Percentiles rank a stretch among this genome's conserved stretches.
Conservation (phyloP, 2,797 vertebrate species). For the Syngnathus rostellatus region DNA sequence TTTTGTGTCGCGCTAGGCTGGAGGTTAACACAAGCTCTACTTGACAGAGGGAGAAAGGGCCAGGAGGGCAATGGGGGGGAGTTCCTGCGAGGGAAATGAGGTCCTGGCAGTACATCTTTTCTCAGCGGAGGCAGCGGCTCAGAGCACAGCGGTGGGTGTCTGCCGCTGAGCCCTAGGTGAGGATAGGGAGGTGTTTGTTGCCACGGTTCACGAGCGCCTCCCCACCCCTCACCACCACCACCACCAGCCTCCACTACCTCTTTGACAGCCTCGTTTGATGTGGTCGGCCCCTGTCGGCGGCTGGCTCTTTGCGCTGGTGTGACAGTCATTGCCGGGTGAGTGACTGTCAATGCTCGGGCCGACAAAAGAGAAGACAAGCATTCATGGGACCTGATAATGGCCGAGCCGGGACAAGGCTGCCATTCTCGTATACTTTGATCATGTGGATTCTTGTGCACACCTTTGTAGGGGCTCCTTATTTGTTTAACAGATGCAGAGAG, state of each 20-base stretch:
- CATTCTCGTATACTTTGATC: conserved; percentile 72
- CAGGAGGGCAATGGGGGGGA: conserved; percentile 10
- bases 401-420: conserved; percentile 65
- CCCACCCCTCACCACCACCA: conserved; percentile 37
- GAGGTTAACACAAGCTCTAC: conserved; percentile 67
- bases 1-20: conserved; percentile 60
- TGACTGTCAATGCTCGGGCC: conserved; percentile 71
- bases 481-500: conserved; percentile 65
- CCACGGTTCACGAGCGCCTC: conserved; percentile 68
- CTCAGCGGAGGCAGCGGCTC: conserved; percentile 63
- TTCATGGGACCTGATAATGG: conserved; percentile 73
- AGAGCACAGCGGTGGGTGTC: conserved; percentile 64
- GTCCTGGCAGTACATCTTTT: conserved; percentile 67
- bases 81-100: conserved; percentile 51
- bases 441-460: conserved; percentile 66
- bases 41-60: conserved; percentile 42
- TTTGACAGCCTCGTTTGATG: conserved; percentile 70
- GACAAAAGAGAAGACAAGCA: conserved; percentile 75
- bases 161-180: conserved; percentile 69
- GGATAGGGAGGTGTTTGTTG: conserved; percentile 73
- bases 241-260: background rate
- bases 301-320: conserved; percentile 72
- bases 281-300: conserved; percentile 68
- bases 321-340: conserved; percentile 77
- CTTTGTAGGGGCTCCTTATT: conserved; percentile 68